phyloP scores from a whole-genome alignment of 2,888 invertebrate genomes.

The Tetramorium bicarinatum region DNA sequence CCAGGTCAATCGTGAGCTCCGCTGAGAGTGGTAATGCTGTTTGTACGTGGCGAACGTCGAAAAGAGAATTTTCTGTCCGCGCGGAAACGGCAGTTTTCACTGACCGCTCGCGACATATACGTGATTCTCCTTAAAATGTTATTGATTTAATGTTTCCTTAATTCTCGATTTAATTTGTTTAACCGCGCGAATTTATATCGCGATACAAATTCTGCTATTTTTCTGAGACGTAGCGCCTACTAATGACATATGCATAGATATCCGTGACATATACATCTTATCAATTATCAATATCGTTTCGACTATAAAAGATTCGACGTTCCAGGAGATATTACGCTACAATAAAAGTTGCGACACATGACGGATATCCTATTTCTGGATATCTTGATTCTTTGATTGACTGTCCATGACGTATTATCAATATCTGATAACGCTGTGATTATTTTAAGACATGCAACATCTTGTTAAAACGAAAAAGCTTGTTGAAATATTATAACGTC shows the following conservation, averaged over 20 bases:
- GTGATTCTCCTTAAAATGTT: background rate
- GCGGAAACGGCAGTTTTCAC: background rate
- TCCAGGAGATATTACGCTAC: background rate
- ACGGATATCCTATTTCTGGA: background rate
- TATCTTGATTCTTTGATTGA: conserved; percentile 9
- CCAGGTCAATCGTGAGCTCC: conserved; percentile 9
- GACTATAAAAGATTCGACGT: conserved; percentile 10
- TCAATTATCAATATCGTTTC: background rate
- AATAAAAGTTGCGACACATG: background rate
- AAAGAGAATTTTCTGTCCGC: conserved; percentile 29
- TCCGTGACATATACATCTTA: conserved; percentile 1
- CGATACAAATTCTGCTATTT: background rate
- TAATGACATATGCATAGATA: background rate
- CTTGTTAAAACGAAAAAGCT: background rate
- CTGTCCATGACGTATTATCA: conserved; percentile 12
- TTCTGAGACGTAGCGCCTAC: background rate
- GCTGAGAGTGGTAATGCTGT: conserved; percentile 6
- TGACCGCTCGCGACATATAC: background rate
- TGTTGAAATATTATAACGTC: no score
- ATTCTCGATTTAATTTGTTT: background rate
- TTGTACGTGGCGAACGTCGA: background rate
- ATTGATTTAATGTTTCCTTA: background rate
- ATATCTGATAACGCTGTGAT: background rate
- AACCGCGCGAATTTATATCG: background rate
- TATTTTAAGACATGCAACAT: background rate